A percentile compares a stretch with the other conserved stretches of the same genome.
These are phyloP conservation scores for Okapia johnstoni DNA, from an alignment of 2,113 vertebrate species.

Conservation along the genomic window DNA sequence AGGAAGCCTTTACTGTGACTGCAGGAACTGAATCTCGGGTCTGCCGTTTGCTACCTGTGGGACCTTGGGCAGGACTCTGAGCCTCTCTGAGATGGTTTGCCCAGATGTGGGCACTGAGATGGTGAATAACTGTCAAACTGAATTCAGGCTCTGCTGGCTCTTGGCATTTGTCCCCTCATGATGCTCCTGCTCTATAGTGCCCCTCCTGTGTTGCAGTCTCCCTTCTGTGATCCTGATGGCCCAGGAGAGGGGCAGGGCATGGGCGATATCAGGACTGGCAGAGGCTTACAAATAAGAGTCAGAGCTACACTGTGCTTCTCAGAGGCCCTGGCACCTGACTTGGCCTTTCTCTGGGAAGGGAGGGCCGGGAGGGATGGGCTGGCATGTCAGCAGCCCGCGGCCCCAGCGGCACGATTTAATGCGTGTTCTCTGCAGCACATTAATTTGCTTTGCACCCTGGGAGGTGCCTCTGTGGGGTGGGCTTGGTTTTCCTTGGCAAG, in stretches of 20 bases:
- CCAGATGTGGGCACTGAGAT: not conserved
- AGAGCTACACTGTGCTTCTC: not conserved
- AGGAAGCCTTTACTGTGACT: not conserved
- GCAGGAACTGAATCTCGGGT: not conserved
- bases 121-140: not conserved
- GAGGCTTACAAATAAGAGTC: not conserved
- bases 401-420: not conserved
- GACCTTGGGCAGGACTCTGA: not conserved
- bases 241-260: not conserved
- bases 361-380: not conserved
- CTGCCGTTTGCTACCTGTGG: not conserved
- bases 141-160: not conserved
- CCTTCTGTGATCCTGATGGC: not conserved
- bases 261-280: not conserved
- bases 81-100: not conserved
- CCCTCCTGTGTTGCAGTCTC: not conserved
- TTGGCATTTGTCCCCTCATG: accelerated
- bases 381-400: not conserved
- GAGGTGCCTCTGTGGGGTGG: slow-evolving; percentile 1
- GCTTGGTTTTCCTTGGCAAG: slow-evolving; percentile 14
- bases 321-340: not conserved
- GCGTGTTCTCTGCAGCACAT: slow-evolving; percentile 32
- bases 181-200: not conserved
- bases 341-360: not conserved
- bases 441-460: slow-evolving; percentile 38